Conservation (phyloP, 2,797 vertebrate species). For the Centroberyx gerrardi region DNA sequence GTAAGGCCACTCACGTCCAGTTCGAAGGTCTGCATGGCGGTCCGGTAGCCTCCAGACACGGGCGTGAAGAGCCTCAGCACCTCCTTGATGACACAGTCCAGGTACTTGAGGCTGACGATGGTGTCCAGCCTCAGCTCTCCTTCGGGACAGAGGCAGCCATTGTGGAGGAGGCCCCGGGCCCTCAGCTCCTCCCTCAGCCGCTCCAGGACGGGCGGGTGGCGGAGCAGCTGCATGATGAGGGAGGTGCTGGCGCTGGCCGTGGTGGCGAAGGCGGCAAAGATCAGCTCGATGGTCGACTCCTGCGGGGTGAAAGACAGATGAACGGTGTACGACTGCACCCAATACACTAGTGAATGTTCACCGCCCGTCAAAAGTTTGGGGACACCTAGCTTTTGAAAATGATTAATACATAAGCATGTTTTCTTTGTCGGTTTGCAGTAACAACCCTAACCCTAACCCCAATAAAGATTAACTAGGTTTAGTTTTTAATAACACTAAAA, state of each 20-base stretch:
- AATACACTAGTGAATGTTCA: too few species aligned
- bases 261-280: constrained; percentile 96
- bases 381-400: too few species aligned
- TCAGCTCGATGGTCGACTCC: constrained; percentile 94
- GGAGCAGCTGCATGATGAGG: constrained; percentile 96
- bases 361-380: too few species aligned
- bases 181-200: constrained; percentile 94
- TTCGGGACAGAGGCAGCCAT: constrained; percentile 91
- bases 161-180: constrained; percentile 90
- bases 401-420: too few species aligned
- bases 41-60: constrained; percentile 96
- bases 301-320: constrained; percentile 17
- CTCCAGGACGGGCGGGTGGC: constrained; percentile 92
- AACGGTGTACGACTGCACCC: not conserved
- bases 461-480: too few species aligned
- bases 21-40: constrained; percentile 97
- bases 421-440: too few species aligned
- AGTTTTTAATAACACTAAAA: too few species aligned
- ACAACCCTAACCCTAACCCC: too few species aligned
- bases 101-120: constrained; percentile 91
- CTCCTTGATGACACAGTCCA: constrained; percentile 99
- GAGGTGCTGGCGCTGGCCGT: constrained; percentile 97
- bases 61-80: constrained; percentile 96
- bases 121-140: constrained; percentile 91
- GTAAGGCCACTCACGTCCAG: constrained; percentile 90